These are phyloP conservation scores for Harpagifer antarcticus DNA, from an alignment of 2,797 vertebrate genomes.

Conservation along the genomic window DNA sequence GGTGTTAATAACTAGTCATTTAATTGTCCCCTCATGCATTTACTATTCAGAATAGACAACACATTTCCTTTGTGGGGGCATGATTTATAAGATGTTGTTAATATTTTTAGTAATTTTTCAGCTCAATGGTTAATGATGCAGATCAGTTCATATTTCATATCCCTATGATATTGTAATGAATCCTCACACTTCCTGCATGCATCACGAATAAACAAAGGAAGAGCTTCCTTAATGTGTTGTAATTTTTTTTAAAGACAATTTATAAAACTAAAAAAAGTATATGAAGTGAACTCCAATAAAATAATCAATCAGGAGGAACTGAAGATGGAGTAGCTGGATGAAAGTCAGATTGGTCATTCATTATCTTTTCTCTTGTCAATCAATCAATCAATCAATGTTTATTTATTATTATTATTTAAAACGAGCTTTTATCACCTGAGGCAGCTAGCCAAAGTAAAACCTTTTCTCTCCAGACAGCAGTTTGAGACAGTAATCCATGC, in stretches of 20 bases:
- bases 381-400: too few species aligned
- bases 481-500: too few species aligned
- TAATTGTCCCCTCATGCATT: constrained; percentile 14
- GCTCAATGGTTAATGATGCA: constrained; percentile 2
- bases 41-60: not conserved
- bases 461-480: too few species aligned
- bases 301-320: too few species aligned
- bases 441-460: too few species aligned
- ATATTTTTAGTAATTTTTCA: not conserved
- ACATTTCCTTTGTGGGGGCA: not conserved
- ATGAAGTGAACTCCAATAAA: too few species aligned
- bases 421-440: too few species aligned
- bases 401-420: too few species aligned
- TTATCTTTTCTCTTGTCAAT: constrained; percentile 3
- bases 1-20: not conserved
- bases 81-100: not conserved
- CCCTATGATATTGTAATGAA: not conserved
- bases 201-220: accelerated
- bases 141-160: not conserved
- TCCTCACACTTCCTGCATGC: not conserved
- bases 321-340: not conserved
- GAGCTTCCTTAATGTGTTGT: not conserved
- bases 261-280: not conserved
- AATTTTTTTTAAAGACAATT: not conserved
- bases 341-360: not conserved